Base-by-base conservation (phyloP, 2,113 vertebrate species). In the Labrus mixtus region DNA sequence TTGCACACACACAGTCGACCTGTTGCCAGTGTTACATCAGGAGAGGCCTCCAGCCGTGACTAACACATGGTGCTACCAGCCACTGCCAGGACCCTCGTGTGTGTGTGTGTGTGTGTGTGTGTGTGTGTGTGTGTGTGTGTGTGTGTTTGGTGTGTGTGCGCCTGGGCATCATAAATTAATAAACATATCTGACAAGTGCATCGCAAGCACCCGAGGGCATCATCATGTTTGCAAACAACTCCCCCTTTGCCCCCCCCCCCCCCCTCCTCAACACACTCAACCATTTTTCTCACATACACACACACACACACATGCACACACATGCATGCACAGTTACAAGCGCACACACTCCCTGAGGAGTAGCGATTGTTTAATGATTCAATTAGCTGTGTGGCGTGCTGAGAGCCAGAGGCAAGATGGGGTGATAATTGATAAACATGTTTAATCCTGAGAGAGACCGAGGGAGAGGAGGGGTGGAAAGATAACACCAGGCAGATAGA, bases 361-460 rank as follows among this genome's bases (percentile, higher is more conserved):
- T 94, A 96, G 94, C 96, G 95, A 97, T 98, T 96, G 96, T 97
- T 97, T 95, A 97, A 97, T 96, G 96, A 96, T 97, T 98, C 96
- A 98, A 97, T 99, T 98, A 98, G 96, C 96, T 95, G 95, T 95
- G 95, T 96, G 90, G 95, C 95, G 91, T 95, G 94, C 91, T 90
- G 96, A 96, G 96, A 95, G 95, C 95, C 95, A 92, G 90, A 85
- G 96, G 96, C 95, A 95, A 91, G 95, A 96, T 94, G 93, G 87
- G 93, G 89, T 74, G 91, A 95, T 94, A 94, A 94, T 93, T 95
- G 94, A 95, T 93, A 93, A 95, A 94, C 92, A 94, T 91, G 93
- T 93, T 91, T 94, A 94, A 93, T 92, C 89, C 93, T 67, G 81
- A 73, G 73, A 82, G 87, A 75, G 75, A 73, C 76, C 76, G 53